These are phyloP conservation scores for Chrysodeixis includens DNA, from an alignment of 2,888 invertebrate genomes.

Conservation along the genomic window DNA sequence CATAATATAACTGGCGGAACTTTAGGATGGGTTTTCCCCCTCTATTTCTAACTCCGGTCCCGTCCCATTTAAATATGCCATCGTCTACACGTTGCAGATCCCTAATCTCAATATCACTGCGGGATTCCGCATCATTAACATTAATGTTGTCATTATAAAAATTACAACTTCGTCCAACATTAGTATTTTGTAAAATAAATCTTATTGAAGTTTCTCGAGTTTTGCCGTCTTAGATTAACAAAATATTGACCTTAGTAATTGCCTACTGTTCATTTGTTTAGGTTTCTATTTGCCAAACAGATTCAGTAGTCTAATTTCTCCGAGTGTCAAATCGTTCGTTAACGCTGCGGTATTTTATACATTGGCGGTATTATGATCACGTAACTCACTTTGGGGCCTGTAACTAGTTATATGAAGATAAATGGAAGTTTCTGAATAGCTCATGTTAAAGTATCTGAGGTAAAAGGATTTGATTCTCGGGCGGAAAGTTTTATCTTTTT, in stretches of 20 bases:
- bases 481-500: not conserved
- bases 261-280: slow-evolving; percentile 34
- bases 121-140: not conserved
- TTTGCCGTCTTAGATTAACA: not conserved
- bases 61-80: not conserved
- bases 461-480: not conserved
- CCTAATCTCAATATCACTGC: not conserved
- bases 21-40: not conserved
- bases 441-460: not conserved
- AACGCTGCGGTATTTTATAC: not conserved
- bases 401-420: not conserved
- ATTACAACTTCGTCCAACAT: not conserved
- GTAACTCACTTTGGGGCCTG: not conserved
- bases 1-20: not conserved
- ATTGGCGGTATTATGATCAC: not conserved
- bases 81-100: not conserved
- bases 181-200: not conserved
- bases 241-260: not conserved
- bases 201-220: not conserved
- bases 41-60: not conserved
- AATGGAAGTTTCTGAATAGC: not conserved
- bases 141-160: not conserved
- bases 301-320: not conserved
- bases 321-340: not conserved
- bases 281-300: slow-evolving; percentile 14